Evolutionary conservation across 92 coral and sea anemone species (phyloP).

Genomic region (Umimayanthus kanabou): DNA sequence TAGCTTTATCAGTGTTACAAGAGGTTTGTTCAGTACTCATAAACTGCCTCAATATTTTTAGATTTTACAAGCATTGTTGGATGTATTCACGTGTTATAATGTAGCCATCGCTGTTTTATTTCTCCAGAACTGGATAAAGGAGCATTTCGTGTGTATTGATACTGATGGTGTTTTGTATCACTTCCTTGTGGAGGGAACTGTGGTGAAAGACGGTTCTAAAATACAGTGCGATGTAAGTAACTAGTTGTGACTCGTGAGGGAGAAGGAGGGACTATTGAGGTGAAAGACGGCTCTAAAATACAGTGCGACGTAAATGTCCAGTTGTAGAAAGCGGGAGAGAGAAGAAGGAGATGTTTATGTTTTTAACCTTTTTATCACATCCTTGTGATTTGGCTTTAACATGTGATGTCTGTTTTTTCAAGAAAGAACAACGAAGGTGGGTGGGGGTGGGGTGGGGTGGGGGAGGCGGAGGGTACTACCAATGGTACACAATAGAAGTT

Average conservation of each 20-base stretch:
- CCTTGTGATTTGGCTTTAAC: constrained; percentile 46
- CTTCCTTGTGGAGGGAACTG: constrained; percentile 91
- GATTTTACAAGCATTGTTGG: neutral
- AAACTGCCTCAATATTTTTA: neutral
- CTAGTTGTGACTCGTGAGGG: no score
- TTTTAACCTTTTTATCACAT: constrained; percentile 80
- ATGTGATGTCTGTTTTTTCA: no score
- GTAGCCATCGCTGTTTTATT: neutral
- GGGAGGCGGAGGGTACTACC: no score
- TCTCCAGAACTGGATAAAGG: constrained; percentile 81
- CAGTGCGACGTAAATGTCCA: constrained; percentile 52
- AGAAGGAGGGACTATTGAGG: constrained; percentile 35
- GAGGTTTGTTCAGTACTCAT: neutral
- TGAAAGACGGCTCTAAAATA: constrained; percentile 95
- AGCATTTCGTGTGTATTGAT: constrained; percentile 96
- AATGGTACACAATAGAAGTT: no score
- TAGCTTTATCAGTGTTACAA: neutral
- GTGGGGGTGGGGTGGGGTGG: no score
- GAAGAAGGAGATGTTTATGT: neutral
- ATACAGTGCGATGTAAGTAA: constrained; percentile 93
- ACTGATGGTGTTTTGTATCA: constrained; percentile 87
- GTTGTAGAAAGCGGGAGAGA: neutral
- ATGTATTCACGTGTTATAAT: neutral
- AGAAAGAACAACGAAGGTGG: no score
- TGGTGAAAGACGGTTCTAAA: constrained; percentile 92